Conservation (phyloP, 2,888 invertebrate genomes). For the Agrilus cyanescens region DNA sequence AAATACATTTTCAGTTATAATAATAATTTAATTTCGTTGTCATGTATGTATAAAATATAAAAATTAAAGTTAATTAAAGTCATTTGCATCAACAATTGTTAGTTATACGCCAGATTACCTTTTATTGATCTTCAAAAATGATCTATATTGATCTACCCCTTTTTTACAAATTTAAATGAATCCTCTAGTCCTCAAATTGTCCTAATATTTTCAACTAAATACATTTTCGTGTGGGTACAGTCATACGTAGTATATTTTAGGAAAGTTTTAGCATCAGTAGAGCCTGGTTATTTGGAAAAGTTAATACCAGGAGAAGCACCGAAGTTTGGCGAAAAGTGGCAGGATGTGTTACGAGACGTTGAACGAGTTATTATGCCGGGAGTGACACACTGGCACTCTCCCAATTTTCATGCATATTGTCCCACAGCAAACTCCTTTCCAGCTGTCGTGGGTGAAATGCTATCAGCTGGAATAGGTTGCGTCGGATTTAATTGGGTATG, state of each 20-base stretch:
- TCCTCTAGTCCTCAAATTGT: too few species aligned
- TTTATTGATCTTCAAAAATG: too few species aligned
- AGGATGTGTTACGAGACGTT: constrained; percentile 74
- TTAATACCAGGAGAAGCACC: constrained; percentile 76
- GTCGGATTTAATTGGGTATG: constrained; percentile 87
- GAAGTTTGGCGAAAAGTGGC: constrained; percentile 71
- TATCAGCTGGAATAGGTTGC: constrained; percentile 72
- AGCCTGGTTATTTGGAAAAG: constrained; percentile 79
- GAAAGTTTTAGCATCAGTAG: constrained; percentile 73
- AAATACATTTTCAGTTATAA: too few species aligned
- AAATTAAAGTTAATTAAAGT: too few species aligned
- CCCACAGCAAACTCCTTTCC: constrained; percentile 82
- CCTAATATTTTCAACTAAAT: too few species aligned
- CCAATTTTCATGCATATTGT: constrained; percentile 86
- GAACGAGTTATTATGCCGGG: constrained; percentile 86
- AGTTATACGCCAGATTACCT: too few species aligned
- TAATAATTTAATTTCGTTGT: too few species aligned
- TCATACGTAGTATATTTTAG: constrained; percentile 38
- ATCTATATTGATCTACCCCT: too few species aligned
- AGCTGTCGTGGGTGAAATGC: constrained; percentile 70
- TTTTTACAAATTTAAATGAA: too few species aligned
- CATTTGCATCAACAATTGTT: too few species aligned
- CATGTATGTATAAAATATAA: too few species aligned
- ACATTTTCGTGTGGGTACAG: too few species aligned
- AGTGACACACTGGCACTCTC: constrained; percentile 89